These are phyloP conservation scores for Aphelocoma californica DNA, from an alignment of 2,797 vertebrate genomes.

Conservation along the genomic window DNA sequence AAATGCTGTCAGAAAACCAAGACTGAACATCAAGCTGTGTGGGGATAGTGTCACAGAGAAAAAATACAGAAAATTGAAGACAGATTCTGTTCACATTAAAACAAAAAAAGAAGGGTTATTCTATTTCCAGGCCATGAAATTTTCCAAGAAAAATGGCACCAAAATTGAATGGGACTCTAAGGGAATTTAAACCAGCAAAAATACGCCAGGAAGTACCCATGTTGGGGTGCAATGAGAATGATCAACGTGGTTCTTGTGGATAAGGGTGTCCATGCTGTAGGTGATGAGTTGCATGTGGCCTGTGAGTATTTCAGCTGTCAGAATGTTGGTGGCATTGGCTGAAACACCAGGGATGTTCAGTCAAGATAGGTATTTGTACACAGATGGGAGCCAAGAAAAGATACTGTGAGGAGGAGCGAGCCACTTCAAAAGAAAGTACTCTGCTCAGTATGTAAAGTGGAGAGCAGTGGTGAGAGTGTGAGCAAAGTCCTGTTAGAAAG, in stretches of 20 bases:
- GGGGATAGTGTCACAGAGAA: background rate
- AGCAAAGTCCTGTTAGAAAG: background rate
- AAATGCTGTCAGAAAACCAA: background rate
- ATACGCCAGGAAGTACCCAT: background rate
- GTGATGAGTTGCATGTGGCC: background rate
- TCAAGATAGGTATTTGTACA: background rate
- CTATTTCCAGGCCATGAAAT: background rate
- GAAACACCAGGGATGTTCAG: background rate
- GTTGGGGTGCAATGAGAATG: background rate
- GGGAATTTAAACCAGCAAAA: background rate
- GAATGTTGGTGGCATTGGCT: background rate
- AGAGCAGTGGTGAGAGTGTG: background rate
- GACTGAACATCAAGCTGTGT: background rate
- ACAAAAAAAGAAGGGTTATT: background rate
- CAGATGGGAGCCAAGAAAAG: background rate
- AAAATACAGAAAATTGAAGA: background rate
- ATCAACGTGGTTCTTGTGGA: background rate
- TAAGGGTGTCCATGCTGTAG: background rate
- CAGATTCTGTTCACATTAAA: background rate
- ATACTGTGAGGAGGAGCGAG: background rate
- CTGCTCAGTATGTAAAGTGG: background rate
- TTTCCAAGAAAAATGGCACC: background rate
- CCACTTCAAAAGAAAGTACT: background rate
- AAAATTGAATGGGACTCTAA: background rate
- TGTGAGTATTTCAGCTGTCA: background rate